Base-by-base conservation (phyloP, 2,888 invertebrate genomes). In the Schizotus pectinicornis region DNA sequence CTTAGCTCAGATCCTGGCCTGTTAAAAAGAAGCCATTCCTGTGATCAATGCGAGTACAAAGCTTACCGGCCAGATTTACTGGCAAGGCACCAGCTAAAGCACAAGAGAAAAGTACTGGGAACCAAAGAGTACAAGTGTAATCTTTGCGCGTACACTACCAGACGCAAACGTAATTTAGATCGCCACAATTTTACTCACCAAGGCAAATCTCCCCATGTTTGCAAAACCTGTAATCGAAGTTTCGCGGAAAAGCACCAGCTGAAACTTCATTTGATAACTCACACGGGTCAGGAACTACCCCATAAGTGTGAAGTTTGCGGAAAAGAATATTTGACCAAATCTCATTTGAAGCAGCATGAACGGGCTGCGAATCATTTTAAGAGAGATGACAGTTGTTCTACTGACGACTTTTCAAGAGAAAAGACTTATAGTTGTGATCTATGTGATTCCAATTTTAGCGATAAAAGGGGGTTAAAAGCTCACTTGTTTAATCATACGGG, bases 321-420 rank as follows among this genome's bases (percentile, higher is more conserved):
- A 7, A 66, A 66, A 38, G 52, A 56, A 0, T 66, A 60, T 33
- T 56, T 56, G n/a, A 62, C 62, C 6, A 61, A 65, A 37, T 63
- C 59, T 14, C 64, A 67, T 31, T 48, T 67, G n/a, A 62, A 59
- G 52, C 58, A 54, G 8, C 67, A 67, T 34, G 39, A 63, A 32
- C 63, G 59, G 35, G 62, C n/a, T n/a, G n/a, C 54, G 7, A 45
- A 33, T 32, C 45, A 45, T 33, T 33, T 54, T 3, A 13, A 43
- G 8, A 49, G 49, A 35, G 46, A 50, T 14, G 9, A 48, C 7
- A 3, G 11, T 5, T 11, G 32, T 31, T 57, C 51, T n/a, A 31
- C 33, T 34, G 33, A 39, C 3, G 34, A 41, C 9, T 56, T 53
- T 31, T 34, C 49, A 6, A 50, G 36, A 12, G 43, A 33, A 5